Conservation (phyloP, 2,888 invertebrate species). For the Protophormia terraenovae region DNA sequence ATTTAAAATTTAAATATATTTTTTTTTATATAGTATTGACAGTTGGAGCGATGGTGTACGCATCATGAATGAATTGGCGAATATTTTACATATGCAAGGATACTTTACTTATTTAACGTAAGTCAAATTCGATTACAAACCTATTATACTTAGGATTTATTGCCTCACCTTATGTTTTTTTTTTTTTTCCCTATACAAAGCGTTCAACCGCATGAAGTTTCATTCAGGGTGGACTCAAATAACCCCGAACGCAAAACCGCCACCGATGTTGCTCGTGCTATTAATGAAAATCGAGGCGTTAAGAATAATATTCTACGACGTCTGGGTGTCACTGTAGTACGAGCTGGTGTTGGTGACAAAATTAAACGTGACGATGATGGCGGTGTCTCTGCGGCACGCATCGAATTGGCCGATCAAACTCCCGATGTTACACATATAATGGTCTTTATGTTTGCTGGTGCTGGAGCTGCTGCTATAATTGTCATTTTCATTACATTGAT, state of each 20-base stretch:
- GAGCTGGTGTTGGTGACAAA: constrained; percentile 91
- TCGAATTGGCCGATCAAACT: constrained; percentile 80
- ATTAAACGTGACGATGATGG: constrained; percentile 82
- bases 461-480: constrained; percentile 86
- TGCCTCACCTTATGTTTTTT: neutral
- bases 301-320: constrained; percentile 86
- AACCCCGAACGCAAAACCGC: constrained; percentile 81
- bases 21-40: constrained; percentile 80
- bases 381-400: constrained; percentile 77
- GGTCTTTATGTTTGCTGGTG: constrained; percentile 82
- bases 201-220: constrained; percentile 88
- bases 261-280: constrained; percentile 79
- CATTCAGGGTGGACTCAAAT: constrained; percentile 81
- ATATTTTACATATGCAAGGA: constrained; percentile 84
- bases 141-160: no score
- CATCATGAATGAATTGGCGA: constrained; percentile 87
- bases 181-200: constrained; percentile 78
- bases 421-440: constrained; percentile 82
- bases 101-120: constrained; percentile 80
- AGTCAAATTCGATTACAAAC: constrained; percentile 16
- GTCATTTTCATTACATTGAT: constrained; percentile 85
- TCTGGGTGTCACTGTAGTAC: constrained; percentile 86
- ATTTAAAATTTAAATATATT: no score
- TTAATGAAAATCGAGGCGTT: constrained; percentile 83
- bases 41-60: constrained; percentile 89